phyloP scores from a whole-genome alignment of 1,140 invertebrate genomes.

The Anthonomus grandis region DNA sequence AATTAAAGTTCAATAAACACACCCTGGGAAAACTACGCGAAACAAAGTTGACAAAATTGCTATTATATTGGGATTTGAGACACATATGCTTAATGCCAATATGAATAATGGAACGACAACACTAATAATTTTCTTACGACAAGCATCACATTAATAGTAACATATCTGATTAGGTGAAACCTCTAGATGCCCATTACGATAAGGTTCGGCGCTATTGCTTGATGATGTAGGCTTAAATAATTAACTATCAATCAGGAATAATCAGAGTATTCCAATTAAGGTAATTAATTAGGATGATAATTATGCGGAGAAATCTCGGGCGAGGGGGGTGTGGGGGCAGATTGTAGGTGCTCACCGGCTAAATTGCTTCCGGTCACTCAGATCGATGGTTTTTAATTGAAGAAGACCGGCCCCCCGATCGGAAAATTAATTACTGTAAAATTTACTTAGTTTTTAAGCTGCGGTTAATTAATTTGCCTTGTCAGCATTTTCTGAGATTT shows the following conservation, averaged over 20 bases:
- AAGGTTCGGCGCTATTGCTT: constrained; percentile 1
- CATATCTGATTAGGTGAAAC: background rate
- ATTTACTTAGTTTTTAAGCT: background rate
- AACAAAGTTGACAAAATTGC: too few species aligned
- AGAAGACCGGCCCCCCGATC: background rate
- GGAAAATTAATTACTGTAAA: background rate
- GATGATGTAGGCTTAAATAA: constrained; percentile 14
- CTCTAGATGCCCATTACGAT: constrained; percentile 11
- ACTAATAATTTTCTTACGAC: too few species aligned
- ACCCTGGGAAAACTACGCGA: too few species aligned
- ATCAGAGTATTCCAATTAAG: constrained; percentile 16
- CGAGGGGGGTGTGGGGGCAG: background rate
- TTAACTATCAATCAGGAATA: constrained; percentile 15
- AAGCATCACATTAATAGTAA: too few species aligned
- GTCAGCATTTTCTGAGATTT: constrained; percentile 6
- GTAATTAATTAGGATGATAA: constrained; percentile 18
- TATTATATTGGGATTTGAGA: too few species aligned
- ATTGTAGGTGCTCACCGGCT: constrained; percentile 10
- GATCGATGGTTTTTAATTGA: constrained; percentile 10
- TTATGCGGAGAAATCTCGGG: constrained; percentile 5
- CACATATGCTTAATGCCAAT: too few species aligned
- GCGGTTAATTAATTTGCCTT: background rate
- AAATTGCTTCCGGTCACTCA: constrained; percentile 16
- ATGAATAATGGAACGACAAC: too few species aligned
- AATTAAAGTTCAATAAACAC: too few species aligned